Evolutionary conservation across 1,140 invertebrate species (phyloP), one percentile per base, ranked within the genome.

Genomic region (Leptinotarsa texana): DNA sequence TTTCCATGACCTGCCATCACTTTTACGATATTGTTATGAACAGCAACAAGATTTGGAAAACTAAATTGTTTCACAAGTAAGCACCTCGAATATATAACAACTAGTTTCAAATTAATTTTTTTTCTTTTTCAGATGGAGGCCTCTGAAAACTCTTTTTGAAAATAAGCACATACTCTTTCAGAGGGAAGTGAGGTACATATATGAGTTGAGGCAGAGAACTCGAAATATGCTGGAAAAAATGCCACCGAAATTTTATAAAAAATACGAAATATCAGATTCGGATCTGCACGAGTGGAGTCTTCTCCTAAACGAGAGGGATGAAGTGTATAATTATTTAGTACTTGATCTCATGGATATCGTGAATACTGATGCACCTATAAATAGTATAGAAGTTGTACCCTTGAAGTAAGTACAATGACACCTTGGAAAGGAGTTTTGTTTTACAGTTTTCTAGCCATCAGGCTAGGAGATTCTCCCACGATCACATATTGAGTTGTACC

Each of bases 331-430:
- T 62, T 82, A 80, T 74, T 57, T 81, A 68, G 72, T 77, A 4
- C 47, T 18, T 15, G 69, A 79, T 71, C 77, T 82, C n/a, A 75
- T 77, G 70, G 69, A 77, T 13, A 78, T 82, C 22, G 69, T 81
- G n/a, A 79, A 79, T 75, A 73, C 63, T 42, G 63, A 73, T 33
- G 73, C 42, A 13, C 63, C 74, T 15, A 82, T 82, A 21, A 75
- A 79, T 11, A 82, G 78, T 72, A 74, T 79, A 13, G 77, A 80
- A 70, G 75, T 78, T 8, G 79, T 82, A n/a, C 80, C 81, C 18
- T 24, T 82, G 18, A 78, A 72, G 80, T 82, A 78, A 77, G 79
- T 76, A 57, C 6, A 33, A 33, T 33, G 33, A 33, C 6, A 33
- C 8, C 8, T 33, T 33, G 1, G 33, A 33, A 33, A 33, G 33